Evolutionary conservation across 2,888 invertebrate species (phyloP).

Genomic region (Hirtodrosophila histrioides): DNA sequence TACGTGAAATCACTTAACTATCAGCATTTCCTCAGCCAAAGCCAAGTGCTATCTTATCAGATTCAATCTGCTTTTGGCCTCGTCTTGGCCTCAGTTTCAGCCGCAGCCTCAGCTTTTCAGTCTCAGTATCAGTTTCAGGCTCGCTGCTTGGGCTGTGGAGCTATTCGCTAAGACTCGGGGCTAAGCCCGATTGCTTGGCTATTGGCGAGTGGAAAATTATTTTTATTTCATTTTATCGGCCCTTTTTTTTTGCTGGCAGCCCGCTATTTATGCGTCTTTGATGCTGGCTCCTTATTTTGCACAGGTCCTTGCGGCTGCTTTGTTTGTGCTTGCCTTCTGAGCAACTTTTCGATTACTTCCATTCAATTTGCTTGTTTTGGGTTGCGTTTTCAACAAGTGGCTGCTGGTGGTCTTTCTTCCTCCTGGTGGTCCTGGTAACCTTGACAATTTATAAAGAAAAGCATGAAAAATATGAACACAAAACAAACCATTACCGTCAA

Average conservation of each 20-base stretch:
- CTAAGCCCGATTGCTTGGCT: slow-evolving; percentile 49
- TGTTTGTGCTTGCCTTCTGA: slow-evolving; percentile 10
- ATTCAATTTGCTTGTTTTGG: slow-evolving; percentile 52
- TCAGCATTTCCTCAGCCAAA: slow-evolving; percentile 26
- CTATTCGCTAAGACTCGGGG: slow-evolving; percentile 35
- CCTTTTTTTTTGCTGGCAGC: slow-evolving; percentile 16
- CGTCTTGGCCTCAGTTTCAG: slow-evolving; percentile 1
- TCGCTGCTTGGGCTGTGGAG: slow-evolving; percentile 31
- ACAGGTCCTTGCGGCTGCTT: neutral
- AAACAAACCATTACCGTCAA: slow-evolving; percentile 46
- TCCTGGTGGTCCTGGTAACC: slow-evolving; percentile 15
- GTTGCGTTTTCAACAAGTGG: slow-evolving; percentile 46
- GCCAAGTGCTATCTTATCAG: slow-evolving; percentile 39
- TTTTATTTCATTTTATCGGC: slow-evolving; percentile 25
- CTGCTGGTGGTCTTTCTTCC: neutral
- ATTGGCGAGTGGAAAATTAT: slow-evolving; percentile 35
- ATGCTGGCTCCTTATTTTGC: slow-evolving; percentile 23
- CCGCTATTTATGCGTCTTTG: slow-evolving; percentile 51
- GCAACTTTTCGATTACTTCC: slow-evolving; percentile 55
- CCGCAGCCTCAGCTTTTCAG: slow-evolving; percentile 4
- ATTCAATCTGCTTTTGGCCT: slow-evolving; percentile 32
- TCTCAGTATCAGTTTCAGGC: neutral
- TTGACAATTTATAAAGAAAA: slow-evolving; percentile 37
- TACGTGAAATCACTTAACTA: slow-evolving; percentile 42
- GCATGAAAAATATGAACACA: slow-evolving; percentile 44